A percentile compares a stretch with the other conserved stretches of the same genome.
phyloP scores from a whole-genome alignment of 1,140 invertebrate species.

The Drosophila insularis region DNA sequence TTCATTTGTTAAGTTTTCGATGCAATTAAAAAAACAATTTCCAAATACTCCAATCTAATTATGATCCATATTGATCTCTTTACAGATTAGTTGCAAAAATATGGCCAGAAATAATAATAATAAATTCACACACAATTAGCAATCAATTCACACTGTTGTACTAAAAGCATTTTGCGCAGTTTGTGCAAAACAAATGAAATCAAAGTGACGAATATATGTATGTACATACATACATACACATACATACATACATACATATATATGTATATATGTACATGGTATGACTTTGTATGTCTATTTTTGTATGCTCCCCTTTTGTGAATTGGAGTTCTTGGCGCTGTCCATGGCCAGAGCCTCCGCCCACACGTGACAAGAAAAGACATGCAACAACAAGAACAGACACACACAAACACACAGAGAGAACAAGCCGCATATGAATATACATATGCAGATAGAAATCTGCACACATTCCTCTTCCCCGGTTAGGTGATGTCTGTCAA shows the following conservation, averaged over 20 bases:
- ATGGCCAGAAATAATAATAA: background rate
- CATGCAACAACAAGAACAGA: background rate
- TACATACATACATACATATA: too few relatives aligned
- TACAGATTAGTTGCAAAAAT: background rate
- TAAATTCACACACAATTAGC: background rate
- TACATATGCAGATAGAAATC: slow-evolving; percentile 64
- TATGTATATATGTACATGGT: too few relatives aligned
- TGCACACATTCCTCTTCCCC: slow-evolving; percentile 41
- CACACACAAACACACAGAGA: background rate
- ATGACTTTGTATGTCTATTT: too few relatives aligned
- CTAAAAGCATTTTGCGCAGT: slow-evolving; percentile 4
- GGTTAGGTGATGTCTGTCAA: slow-evolving; percentile 54
- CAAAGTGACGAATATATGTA: too few relatives aligned
- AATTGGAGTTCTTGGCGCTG: background rate
- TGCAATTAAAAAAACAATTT: too few relatives aligned
- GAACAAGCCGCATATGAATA: slow-evolving; percentile 52
- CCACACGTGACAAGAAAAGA: background rate
- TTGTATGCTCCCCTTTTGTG: background rate
- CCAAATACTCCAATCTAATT: too few relatives aligned
- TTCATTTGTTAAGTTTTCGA: too few relatives aligned
- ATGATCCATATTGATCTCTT: background rate
- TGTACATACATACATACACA: too few relatives aligned
- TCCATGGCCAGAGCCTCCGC: background rate
- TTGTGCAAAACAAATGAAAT: background rate
- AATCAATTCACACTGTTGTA: background rate